These are phyloP conservation scores for Brachypodius melanocephalos DNA, from an alignment of 2,113 vertebrate genomes.

Conservation along the genomic window DNA sequence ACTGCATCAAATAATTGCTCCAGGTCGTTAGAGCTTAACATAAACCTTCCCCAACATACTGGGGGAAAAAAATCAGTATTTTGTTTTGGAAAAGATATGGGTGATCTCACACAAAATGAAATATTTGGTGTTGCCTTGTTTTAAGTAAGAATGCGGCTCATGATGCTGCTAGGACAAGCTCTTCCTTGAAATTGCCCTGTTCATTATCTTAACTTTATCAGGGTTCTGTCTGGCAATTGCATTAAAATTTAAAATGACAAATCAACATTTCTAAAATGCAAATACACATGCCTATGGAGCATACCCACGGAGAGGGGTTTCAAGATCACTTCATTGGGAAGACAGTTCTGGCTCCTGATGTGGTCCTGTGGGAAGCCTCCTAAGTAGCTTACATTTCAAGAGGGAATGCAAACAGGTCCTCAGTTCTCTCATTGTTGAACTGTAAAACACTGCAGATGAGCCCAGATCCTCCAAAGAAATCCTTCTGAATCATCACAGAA, in stretches of 20 bases:
- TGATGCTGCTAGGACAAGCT: not conserved
- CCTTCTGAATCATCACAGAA: not conserved
- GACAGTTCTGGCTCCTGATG: not conserved
- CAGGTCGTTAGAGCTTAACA: not conserved
- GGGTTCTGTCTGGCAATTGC: not conserved
- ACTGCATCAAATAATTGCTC: not conserved
- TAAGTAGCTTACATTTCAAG: not conserved
- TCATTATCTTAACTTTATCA: not conserved
- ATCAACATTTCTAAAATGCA: not conserved
- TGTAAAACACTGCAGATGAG: not conserved
- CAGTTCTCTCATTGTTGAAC: not conserved
- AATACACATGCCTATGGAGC: fast-evolving
- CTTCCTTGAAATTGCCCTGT: not conserved
- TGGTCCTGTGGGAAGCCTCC: not conserved
- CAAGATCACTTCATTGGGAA: not conserved
- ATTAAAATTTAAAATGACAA: not conserved
- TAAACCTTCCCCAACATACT: not conserved
- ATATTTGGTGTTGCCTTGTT: not conserved
- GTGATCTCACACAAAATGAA: not conserved
- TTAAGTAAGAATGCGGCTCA: not conserved
- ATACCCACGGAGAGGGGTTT: not conserved
- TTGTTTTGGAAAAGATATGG: not conserved
- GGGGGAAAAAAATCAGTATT: not conserved
- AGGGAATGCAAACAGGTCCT: not conserved
- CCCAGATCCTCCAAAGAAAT: not conserved